phyloP scores from a whole-genome alignment of 2,888 invertebrate species.

The Lathronympha strigana region DNA sequence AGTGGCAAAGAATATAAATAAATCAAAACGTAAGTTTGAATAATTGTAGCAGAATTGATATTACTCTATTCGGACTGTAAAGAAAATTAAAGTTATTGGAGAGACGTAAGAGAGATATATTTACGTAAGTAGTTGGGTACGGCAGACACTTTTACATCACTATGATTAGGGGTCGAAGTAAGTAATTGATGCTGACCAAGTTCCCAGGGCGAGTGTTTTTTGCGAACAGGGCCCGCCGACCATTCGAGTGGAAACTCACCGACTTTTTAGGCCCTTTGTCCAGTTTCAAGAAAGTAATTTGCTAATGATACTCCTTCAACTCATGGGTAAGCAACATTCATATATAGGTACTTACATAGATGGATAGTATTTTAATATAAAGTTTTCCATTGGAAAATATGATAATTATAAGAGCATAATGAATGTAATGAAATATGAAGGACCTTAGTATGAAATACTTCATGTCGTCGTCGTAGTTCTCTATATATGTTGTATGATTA shows the following conservation, averaged over 20 bases:
- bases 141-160: background rate
- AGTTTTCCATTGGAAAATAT: background rate
- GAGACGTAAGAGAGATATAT: no score
- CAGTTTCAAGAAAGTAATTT: conserved; percentile 9
- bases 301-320: conserved; percentile 8
- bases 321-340: background rate
- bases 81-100: no score
- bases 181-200: conserved; percentile 32
- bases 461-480: background rate
- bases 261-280: conserved; percentile 11
- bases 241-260: conserved; percentile 7
- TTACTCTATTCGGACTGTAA: no score
- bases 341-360: no score
- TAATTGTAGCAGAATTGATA: no score
- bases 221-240: conserved; percentile 10
- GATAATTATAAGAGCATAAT: conserved; percentile 5
- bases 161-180: conserved; percentile 1
- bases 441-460: background rate
- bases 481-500: no score
- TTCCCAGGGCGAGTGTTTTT: conserved; percentile 21
- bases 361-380: conserved; percentile 8
- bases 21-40: no score
- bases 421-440: background rate
- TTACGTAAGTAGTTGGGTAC: no score
- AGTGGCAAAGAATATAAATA: no score